Conservation (phyloP, 2,888 invertebrate genomes). For the Frankliniella fusca region DNA sequence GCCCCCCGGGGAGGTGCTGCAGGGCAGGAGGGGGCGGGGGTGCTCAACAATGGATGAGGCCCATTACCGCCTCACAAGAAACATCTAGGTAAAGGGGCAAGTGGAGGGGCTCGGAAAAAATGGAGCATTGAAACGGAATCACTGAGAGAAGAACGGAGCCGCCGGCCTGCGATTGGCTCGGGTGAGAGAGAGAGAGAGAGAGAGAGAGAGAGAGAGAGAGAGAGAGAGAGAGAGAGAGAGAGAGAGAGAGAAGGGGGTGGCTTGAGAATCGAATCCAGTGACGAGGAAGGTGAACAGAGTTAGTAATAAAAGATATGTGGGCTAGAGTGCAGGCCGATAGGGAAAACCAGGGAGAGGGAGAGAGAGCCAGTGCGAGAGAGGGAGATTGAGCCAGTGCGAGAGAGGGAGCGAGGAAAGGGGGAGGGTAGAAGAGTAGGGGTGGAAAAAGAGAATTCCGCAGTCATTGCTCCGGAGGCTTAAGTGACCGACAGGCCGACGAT, state of each 20-base stretch:
- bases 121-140: too few species aligned
- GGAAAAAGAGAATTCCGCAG: not conserved
- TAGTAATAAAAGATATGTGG: too few species aligned
- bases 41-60: not conserved
- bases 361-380: not conserved
- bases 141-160: too few species aligned
- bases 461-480: too few species aligned
- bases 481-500: too few species aligned
- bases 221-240: not conserved
- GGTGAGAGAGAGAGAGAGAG: not conserved
- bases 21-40: not conserved
- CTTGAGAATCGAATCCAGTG: not conserved
- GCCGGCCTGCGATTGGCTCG: not conserved
- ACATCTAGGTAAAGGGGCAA: too few species aligned
- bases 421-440: not conserved
- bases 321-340: too few species aligned
- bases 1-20: not conserved
- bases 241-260: not conserved
- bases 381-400: too few species aligned
- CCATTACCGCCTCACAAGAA: not conserved
- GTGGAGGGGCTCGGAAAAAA: too few species aligned
- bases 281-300: too few species aligned
- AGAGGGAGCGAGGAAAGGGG: not conserved
- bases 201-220: not conserved
- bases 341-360: not conserved